phyloP scores from a whole-genome alignment of 2,888 invertebrate species.

The Megaustenia siamemsis region DNA sequence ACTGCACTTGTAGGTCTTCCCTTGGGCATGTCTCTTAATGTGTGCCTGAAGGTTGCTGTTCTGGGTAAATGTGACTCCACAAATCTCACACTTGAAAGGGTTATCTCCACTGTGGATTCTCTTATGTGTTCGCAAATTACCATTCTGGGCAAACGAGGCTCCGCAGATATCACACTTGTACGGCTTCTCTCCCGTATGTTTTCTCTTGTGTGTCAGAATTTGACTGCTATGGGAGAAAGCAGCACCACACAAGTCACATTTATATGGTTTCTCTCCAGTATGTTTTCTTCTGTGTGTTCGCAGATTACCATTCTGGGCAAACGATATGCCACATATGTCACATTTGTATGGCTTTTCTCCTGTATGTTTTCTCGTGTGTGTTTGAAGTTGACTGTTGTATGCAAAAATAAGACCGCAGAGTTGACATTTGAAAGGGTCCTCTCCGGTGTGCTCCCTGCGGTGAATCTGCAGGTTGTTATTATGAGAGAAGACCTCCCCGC shows the following conservation, averaged over 20 bases:
- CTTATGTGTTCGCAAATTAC: constrained; percentile 50
- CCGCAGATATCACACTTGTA: constrained; percentile 42
- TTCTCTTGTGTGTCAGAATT: constrained; percentile 53
- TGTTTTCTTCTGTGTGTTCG: constrained; percentile 41
- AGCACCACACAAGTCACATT: constrained; percentile 36
- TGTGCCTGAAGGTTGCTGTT: constrained; percentile 15
- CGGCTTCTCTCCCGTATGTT: constrained; percentile 56
- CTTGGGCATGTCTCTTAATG: constrained; percentile 48
- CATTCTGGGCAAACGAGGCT: constrained; percentile 1
- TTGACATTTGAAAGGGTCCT: constrained; percentile 49
- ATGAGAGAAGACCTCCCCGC: not conserved
- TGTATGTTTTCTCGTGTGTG: constrained; percentile 29
- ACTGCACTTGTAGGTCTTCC: constrained; percentile 44
- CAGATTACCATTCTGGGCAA: constrained; percentile 8
- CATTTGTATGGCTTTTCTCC: constrained; percentile 25
- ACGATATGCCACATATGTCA: constrained; percentile 10
- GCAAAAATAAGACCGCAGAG: constrained; percentile 19
- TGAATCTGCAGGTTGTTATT: constrained; percentile 43
- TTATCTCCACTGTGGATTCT: constrained; percentile 18
- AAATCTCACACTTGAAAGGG: constrained; percentile 22
- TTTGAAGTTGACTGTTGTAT: constrained; percentile 5
- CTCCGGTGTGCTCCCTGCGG: constrained; percentile 48
- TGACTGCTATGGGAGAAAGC: constrained; percentile 30
- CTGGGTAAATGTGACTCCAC: constrained; percentile 10
- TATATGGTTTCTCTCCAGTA: constrained; percentile 38